Evolutionary conservation across 2,797 vertebrate species (phyloP), one percentile per base, ranked within the genome.

Genomic region (Sorex maritimensis): DNA sequence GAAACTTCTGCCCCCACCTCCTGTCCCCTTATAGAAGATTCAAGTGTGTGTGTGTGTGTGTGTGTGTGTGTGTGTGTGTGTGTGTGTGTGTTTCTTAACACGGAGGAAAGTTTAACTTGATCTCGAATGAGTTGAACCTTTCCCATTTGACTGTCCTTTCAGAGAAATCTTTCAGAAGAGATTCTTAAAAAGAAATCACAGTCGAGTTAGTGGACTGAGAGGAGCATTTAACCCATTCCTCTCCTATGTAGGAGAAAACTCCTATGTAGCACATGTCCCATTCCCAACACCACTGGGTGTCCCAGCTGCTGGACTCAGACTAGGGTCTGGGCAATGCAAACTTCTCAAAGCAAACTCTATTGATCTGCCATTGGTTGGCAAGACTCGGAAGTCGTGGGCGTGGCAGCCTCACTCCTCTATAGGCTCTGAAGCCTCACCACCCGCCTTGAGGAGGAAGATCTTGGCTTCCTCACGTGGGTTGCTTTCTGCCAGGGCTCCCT

Each of bases 71-170:
- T 34, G 34, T 34, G 34, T 34, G 34, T 34, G 34, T 34, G 34
- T 34, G 34, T 34, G 34, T 34, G 34, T 34, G 34, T 34, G 5
- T 44, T 44, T 44, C 10, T 24, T 28, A 26, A 28, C 30, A n/a
- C 14, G 34, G 61, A 75, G 38, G 21, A 67, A 79, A 72, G 58
- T 82, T 88, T 58, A 72, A 86, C 52, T 72, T 14, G 79, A 81
- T 86, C 24, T 86, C 52, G 34, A 30, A 84, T 30, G 46, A 24
- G 28, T 87, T 87, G 30, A 55, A 52, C 5, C 9, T 91, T 13
- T 19, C 28, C 8, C 13, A 81, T 82, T 61, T 23, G 41, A 30
- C 5, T 12, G 3, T 65, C 72, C 15, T 52, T 84, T 88, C 73
- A 46, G 83, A 55, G 17, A 28, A 73, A 82, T 5, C 73, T 28